These are phyloP conservation scores for Pangasius mekongensis DNA, from an alignment of 2,797 vertebrate genomes.

Conservation along the genomic window DNA sequence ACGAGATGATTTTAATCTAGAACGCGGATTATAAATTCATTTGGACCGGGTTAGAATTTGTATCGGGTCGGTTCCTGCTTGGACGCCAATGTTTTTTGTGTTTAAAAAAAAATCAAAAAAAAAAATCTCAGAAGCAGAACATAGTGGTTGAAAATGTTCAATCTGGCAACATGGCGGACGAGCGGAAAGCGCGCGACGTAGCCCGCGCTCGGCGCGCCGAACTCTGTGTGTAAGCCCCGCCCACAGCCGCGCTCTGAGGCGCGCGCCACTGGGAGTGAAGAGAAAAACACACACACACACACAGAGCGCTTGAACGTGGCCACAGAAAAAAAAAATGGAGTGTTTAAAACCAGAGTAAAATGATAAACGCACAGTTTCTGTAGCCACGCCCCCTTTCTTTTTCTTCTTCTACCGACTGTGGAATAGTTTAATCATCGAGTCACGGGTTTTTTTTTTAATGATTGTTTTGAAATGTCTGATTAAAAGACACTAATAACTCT, in stretches of 20 bases:
- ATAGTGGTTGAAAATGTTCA: rapidly evolving
- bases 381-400: conserved; percentile 42
- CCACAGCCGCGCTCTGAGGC: conserved; percentile 54
- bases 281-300: background rate
- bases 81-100: background rate
- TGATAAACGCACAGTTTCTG: conserved; percentile 3
- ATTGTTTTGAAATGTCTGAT: background rate
- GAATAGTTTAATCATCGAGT: background rate
- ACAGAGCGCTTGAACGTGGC: conserved; percentile 37
- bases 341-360: conserved; percentile 6
- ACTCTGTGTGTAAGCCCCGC: conserved; percentile 67
- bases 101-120: too few species aligned
- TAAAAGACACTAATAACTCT: background rate
- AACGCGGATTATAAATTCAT: background rate
- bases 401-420: background rate
- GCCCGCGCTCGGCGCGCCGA: conserved; percentile 58
- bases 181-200: conserved; percentile 36
- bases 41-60: background rate
- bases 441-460: background rate
- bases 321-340: background rate
- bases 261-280: conserved; percentile 29
- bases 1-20: background rate
- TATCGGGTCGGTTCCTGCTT: background rate
- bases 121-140: too few species aligned
- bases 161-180: conserved; percentile 16